These are phyloP conservation scores for Lottia scabra DNA, from an alignment of 2,888 invertebrate genomes.

Conservation along the genomic window DNA sequence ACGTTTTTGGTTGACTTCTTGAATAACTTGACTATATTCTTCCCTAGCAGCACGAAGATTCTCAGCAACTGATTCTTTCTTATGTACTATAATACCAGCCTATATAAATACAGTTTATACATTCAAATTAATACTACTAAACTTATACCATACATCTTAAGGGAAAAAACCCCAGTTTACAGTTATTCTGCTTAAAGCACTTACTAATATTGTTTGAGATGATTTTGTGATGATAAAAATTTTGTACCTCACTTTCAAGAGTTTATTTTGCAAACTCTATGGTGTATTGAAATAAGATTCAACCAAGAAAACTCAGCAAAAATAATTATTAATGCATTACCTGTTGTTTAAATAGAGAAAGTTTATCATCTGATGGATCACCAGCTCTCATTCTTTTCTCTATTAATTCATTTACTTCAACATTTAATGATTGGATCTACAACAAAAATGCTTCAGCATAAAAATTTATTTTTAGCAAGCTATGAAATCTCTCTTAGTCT, in stretches of 20 bases:
- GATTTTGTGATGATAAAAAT: too few relatives aligned
- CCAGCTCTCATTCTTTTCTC: constrained; percentile 78
- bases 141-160: too few relatives aligned
- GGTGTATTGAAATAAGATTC: too few relatives aligned
- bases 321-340: constrained; percentile 40
- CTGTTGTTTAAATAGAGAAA: constrained; percentile 87
- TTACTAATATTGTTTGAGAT: too few relatives aligned
- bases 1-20: constrained; percentile 74
- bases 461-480: neutral
- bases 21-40: constrained; percentile 75
- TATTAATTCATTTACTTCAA: constrained; percentile 79
- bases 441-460: constrained; percentile 10
- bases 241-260: too few relatives aligned
- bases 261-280: too few relatives aligned
- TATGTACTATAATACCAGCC: constrained; percentile 82
- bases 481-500: too few relatives aligned
- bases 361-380: constrained; percentile 79
- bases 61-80: constrained; percentile 82
- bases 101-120: constrained; percentile 27
- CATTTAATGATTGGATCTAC: constrained; percentile 71
- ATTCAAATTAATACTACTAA: too few relatives aligned
- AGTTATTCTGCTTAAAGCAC: too few relatives aligned
- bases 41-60: constrained; percentile 78
- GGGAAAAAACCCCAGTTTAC: too few relatives aligned
- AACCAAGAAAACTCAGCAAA: too few relatives aligned